These are phyloP conservation scores for Catamblyrhynchus diadema DNA, from an alignment of 2,797 vertebrate genomes.

Conservation along the genomic window DNA sequence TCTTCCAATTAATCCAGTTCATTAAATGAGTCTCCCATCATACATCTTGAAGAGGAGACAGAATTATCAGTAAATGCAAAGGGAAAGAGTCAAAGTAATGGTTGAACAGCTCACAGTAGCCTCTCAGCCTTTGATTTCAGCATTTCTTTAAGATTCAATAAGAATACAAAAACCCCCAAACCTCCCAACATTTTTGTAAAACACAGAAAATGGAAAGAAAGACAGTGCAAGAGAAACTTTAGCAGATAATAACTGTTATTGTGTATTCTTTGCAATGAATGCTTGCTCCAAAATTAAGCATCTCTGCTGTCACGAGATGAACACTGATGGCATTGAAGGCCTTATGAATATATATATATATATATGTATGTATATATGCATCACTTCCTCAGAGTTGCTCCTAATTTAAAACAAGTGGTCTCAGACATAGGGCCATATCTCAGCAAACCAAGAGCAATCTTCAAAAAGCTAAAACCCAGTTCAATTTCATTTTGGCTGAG, in stretches of 20 bases:
- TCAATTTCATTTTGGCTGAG: not conserved
- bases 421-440: not conserved
- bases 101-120: not conserved
- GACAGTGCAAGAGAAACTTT: not conserved
- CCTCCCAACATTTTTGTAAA: not conserved
- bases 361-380: not conserved
- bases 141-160: not conserved
- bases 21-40: not conserved
- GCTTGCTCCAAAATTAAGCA: not conserved
- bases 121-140: not conserved
- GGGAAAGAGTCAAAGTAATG: not conserved
- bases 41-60: not conserved
- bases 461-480: not conserved
- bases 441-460: not conserved
- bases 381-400: not conserved
- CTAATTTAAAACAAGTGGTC: not conserved
- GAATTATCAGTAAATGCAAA: not conserved
- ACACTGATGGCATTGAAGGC: not conserved
- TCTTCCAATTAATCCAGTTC: not conserved
- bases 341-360: not conserved
- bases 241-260: not conserved
- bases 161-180: rapidly evolving
- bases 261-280: not conserved
- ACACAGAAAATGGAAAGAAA: not conserved
- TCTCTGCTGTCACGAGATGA: not conserved